Conservation (phyloP, 2,113 vertebrate species). For the Megalops atlanticus region DNA sequence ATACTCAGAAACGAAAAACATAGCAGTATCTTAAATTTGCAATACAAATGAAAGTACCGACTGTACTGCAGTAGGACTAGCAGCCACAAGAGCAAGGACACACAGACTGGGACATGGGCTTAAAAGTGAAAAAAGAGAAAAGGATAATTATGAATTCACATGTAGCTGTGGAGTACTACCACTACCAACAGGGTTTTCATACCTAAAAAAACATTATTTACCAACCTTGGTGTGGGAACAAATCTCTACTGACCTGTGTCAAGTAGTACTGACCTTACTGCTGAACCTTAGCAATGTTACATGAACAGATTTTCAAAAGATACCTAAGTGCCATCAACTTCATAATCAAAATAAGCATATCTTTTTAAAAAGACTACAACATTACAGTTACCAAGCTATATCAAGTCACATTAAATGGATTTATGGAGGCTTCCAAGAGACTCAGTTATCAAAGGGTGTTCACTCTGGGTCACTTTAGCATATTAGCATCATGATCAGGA, state of each 20-base stretch:
- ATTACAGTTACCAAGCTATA: neutral
- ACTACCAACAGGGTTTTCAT: neutral
- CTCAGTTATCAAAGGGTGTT: too few species aligned
- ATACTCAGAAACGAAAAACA: too few species aligned
- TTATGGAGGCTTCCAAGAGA: too few species aligned
- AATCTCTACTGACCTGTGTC: too few species aligned
- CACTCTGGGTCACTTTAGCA: too few species aligned
- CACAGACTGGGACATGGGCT: neutral
- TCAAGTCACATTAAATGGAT: neutral
- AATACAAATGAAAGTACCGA: neutral
- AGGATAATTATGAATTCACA: neutral
- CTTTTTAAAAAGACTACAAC: neutral
- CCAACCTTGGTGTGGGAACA: neutral
- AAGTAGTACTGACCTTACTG: too few species aligned
- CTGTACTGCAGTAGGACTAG: neutral
- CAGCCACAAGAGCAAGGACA: slow-evolving; percentile 2
- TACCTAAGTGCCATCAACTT: too few species aligned
- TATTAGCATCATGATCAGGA: too few species aligned
- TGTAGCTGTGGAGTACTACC: neutral
- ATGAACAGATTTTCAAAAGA: too few species aligned
- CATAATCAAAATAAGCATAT: too few species aligned
- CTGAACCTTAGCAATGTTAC: too few species aligned
- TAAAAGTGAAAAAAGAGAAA: slow-evolving; percentile 3
- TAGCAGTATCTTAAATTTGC: too few species aligned
- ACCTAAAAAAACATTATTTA: neutral